Conservation (phyloP, 2,888 invertebrate species). For the Aromia moschata region DNA sequence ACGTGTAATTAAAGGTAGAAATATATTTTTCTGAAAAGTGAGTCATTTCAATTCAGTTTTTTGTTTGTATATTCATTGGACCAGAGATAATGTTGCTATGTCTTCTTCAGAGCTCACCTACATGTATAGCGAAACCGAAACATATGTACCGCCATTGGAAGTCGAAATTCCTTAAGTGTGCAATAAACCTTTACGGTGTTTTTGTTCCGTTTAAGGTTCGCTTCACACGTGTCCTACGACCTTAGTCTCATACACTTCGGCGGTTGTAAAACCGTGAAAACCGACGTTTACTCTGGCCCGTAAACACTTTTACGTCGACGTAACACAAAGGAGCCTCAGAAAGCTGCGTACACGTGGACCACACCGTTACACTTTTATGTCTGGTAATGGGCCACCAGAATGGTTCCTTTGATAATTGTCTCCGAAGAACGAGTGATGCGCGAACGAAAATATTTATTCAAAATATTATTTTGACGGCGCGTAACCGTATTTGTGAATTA, state of each 20-base stretch:
- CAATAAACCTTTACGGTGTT: slow-evolving; percentile 52
- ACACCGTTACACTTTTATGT: slow-evolving; percentile 37
- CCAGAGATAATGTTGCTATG: too few relatives aligned
- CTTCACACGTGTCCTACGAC: slow-evolving; percentile 42
- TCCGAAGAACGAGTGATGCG: background rate
- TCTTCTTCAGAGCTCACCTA: too few relatives aligned
- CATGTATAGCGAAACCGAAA: slow-evolving; percentile 4
- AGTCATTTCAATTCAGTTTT: too few relatives aligned
- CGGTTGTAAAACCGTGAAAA: slow-evolving; percentile 41
- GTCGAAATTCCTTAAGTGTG: slow-evolving; percentile 38
- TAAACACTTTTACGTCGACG: slow-evolving; percentile 43
- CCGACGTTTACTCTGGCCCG: slow-evolving; percentile 35
- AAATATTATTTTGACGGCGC: background rate
- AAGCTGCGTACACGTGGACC: slow-evolving; percentile 52
- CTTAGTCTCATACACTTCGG: slow-evolving; percentile 33
- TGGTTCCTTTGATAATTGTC: slow-evolving; percentile 34
- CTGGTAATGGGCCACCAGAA: slow-evolving; percentile 32
- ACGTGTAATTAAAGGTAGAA: too few relatives aligned
- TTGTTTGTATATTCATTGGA: too few relatives aligned
- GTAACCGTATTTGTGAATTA: too few relatives aligned
- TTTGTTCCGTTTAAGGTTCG: slow-evolving; percentile 47
- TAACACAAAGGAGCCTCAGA: slow-evolving; percentile 41
- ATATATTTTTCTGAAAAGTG: too few relatives aligned
- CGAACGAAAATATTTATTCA: slow-evolving; percentile 17
- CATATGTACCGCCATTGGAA: slow-evolving; percentile 2